Conservation (phyloP, 2,888 invertebrate species). For the Griposia aprilina region DNA sequence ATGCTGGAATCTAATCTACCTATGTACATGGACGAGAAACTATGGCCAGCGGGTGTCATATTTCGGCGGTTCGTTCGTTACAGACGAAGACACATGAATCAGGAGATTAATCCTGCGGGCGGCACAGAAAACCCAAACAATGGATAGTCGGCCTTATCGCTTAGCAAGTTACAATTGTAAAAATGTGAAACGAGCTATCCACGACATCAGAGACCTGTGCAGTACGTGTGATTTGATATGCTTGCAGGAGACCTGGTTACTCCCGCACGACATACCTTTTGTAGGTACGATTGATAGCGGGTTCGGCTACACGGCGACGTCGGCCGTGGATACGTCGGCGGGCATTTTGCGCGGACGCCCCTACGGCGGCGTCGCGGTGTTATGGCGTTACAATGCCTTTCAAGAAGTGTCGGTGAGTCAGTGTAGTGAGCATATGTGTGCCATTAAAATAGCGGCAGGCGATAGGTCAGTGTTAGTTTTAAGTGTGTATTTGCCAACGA, state of each 20-base stretch:
- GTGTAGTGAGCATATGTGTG: constrained; percentile 13
- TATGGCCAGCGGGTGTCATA: too few species aligned
- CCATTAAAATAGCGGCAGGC: neutral
- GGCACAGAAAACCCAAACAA: too few species aligned
- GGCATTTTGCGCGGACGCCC: constrained; percentile 1
- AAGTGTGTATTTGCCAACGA: too few species aligned
- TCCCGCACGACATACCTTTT: neutral
- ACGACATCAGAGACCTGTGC: neutral
- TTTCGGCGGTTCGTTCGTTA: too few species aligned
- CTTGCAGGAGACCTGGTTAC: neutral
- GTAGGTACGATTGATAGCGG: neutral
- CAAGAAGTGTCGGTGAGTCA: constrained; percentile 9
- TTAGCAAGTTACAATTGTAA: too few species aligned
- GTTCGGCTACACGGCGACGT: neutral
- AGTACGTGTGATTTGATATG: neutral
- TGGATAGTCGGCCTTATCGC: too few species aligned
- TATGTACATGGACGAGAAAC: too few species aligned
- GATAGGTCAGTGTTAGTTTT: too few species aligned
- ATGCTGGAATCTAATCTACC: too few species aligned
- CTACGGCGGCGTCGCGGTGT: neutral
- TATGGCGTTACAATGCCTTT: constrained; percentile 2
- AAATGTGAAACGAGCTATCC: too few species aligned
- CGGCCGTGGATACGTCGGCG: neutral
- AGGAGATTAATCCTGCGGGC: too few species aligned
- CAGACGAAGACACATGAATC: too few species aligned